Percentiles rank a stretch among this genome's conserved stretches.
Evolutionary conservation across 2,797 vertebrate species (phyloP).

Genomic region (Rhinatrema bivittatum): DNA sequence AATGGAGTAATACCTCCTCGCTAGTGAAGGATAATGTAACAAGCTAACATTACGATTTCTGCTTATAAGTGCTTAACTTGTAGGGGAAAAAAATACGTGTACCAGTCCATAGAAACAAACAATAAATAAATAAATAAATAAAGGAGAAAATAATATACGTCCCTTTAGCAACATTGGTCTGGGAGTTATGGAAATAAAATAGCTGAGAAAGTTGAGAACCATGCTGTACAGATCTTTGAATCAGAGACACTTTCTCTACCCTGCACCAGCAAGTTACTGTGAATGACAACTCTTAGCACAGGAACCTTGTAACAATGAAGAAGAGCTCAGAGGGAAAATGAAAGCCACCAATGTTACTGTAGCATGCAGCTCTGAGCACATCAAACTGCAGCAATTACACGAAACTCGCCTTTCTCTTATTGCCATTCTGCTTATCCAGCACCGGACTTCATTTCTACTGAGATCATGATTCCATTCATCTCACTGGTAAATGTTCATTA

Average conservation of each 20-base stretch:
- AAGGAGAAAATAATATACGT: too few species aligned
- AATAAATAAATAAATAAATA: too few species aligned
- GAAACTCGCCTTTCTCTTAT: constrained; percentile 29
- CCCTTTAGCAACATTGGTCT: too few species aligned
- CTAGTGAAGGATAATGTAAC: constrained; percentile 9
- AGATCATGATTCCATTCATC: constrained; percentile 39
- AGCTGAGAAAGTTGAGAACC: too few species aligned
- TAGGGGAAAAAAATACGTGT: constrained; percentile 2
- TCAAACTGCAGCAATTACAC: constrained; percentile 36
- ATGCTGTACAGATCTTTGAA: too few species aligned
- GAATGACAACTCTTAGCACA: too few species aligned
- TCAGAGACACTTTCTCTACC: too few species aligned
- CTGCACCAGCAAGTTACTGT: constrained; percentile 17
- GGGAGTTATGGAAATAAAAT: too few species aligned
- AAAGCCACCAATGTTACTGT: constrained; percentile 7
- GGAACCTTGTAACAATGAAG: too few species aligned
- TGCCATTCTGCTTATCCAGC: constrained; percentile 25
- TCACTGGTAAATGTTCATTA: constrained; percentile 38
- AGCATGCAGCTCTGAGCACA: constrained; percentile 14
- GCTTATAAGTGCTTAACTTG: fast-evolving
- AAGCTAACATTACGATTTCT: constrained; percentile 5
- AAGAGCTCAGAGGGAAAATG: constrained; percentile 5
- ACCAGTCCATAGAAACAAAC: too few species aligned
- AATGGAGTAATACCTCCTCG: constrained; percentile 24
- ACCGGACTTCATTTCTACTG: constrained; percentile 29